Evolutionary conservation across 1,140 invertebrate species (phyloP).

Genomic region (Drosophila chauvacae): DNA sequence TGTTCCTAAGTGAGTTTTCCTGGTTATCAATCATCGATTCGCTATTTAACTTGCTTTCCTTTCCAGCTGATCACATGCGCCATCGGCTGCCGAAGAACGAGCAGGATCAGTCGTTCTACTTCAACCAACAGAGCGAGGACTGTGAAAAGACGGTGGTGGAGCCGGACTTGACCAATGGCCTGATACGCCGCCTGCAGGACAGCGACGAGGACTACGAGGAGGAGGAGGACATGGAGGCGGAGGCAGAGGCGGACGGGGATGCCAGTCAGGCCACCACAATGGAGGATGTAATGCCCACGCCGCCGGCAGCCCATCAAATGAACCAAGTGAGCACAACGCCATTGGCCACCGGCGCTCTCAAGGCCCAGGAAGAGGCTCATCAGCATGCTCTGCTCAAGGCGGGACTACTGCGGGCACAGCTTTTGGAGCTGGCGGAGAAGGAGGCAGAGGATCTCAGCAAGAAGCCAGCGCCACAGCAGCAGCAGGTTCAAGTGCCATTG

Average conservation of each 20-base stretch:
- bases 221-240: constrained; percentile 74
- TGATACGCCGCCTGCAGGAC: constrained; percentile 78
- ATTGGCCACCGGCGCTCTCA: constrained; percentile 60
- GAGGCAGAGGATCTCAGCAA: constrained; percentile 79
- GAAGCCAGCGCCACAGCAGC: constrained; percentile 50
- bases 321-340: constrained; percentile 71
- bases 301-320: constrained; percentile 76
- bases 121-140: constrained; percentile 79
- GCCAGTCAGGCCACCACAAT: constrained; percentile 61
- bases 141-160: constrained; percentile 82
- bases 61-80: constrained; percentile 81
- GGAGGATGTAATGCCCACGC: constrained; percentile 62
- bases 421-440: constrained; percentile 64
- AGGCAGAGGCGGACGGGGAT: constrained; percentile 64
- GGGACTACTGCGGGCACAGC: constrained; percentile 60
- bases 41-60: background rate
- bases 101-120: constrained; percentile 79
- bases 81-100: constrained; percentile 80
- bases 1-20: constrained; percentile 77
- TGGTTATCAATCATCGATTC: background rate
- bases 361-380: constrained; percentile 67
- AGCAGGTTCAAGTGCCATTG: constrained; percentile 2
- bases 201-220: constrained; percentile 82
- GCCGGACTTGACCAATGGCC: constrained; percentile 77
- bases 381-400: constrained; percentile 69